Conservation (phyloP, 2,113 vertebrate genomes). For the Casuarius casuarius region DNA sequence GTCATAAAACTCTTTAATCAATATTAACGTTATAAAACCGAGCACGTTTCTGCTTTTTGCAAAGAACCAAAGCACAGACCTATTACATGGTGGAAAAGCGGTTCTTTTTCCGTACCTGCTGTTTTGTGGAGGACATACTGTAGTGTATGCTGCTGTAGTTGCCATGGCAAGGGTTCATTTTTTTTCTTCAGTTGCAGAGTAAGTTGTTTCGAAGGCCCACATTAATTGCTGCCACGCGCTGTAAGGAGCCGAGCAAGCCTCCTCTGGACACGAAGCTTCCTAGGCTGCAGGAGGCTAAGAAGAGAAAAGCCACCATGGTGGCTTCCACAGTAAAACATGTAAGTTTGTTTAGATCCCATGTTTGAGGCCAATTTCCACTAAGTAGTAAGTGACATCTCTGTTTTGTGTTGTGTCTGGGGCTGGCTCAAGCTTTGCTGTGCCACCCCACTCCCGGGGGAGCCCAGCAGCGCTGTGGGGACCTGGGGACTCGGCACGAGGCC, state of each 20-base stretch:
- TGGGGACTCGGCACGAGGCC: too few species aligned
- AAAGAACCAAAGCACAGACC: background rate
- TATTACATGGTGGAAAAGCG: fast-evolving
- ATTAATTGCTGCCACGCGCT: background rate
- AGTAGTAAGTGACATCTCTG: fast-evolving
- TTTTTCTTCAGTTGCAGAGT: background rate
- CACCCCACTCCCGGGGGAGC: too few species aligned
- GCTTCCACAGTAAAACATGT: fast-evolving
- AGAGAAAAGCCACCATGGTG: fast-evolving
- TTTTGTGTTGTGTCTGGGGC: fast-evolving
- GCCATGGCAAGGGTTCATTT: background rate
- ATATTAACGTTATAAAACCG: background rate
- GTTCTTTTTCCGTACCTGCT: background rate
- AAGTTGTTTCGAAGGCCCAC: background rate
- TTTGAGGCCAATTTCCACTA: background rate
- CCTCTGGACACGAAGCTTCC: background rate
- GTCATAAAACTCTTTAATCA: slow-evolving; percentile 18
- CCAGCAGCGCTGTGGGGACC: too few species aligned
- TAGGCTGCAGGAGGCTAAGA: background rate
- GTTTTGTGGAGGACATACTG: background rate
- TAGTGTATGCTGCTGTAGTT: background rate
- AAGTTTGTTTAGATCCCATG: background rate
- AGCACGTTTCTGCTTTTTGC: background rate
- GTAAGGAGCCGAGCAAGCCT: background rate
- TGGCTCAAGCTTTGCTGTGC: too few species aligned